phyloP scores from a whole-genome alignment of 2,888 invertebrate species.

The Trachelus iudaicus region DNA sequence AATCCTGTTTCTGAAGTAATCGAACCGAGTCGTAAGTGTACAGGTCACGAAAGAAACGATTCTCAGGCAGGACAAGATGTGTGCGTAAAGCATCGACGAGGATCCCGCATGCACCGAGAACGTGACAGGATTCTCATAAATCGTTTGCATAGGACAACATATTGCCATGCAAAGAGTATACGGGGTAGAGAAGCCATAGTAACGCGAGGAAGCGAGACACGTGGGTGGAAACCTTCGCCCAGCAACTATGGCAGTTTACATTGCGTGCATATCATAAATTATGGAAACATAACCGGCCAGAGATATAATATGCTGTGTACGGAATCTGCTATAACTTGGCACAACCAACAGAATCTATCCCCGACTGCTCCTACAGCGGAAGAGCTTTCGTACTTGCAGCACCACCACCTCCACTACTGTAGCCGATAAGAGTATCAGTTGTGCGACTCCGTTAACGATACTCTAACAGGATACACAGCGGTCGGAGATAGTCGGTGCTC shows the following conservation, averaged over 20 bases:
- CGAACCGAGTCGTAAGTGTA: neutral
- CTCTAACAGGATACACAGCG: neutral
- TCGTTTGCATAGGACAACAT: constrained; percentile 36
- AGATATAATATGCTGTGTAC: constrained; percentile 30
- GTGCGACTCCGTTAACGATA: neutral
- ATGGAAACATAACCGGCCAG: constrained; percentile 34
- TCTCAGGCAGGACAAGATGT: neutral
- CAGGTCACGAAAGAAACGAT: neutral
- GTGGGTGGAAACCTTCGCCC: constrained; percentile 24
- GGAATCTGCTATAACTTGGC: neutral
- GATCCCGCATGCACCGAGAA: neutral
- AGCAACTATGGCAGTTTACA: constrained; percentile 39
- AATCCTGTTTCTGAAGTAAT: neutral
- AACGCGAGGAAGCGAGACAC: constrained; percentile 23
- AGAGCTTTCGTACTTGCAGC: neutral
- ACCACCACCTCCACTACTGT: neutral
- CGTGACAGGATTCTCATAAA: constrained; percentile 31
- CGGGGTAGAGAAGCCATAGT: constrained; percentile 15
- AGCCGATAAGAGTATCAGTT: neutral
- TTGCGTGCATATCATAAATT: constrained; percentile 46
- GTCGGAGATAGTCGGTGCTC: neutral
- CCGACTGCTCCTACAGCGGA: neutral
- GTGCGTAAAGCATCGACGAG: neutral
- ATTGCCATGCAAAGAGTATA: constrained; percentile 42
- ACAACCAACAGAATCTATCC: neutral